Base-by-base conservation (phyloP, 2,113 vertebrate genomes). In the Empidonax traillii region DNA sequence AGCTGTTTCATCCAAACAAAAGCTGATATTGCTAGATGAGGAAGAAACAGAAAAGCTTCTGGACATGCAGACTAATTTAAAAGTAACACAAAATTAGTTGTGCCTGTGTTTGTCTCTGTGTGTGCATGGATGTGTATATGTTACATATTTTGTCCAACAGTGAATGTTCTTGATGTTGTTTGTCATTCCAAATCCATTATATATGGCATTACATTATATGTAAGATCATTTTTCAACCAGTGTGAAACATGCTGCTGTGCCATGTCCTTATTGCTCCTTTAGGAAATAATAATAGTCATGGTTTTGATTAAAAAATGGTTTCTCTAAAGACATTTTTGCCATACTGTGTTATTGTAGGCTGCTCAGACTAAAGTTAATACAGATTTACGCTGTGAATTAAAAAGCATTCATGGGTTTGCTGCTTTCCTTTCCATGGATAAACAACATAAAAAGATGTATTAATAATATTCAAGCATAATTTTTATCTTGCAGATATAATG, bases 11-110 rank as follows among this genome's bases (percentile, higher is more conserved):
- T 91, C 59, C 44, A 97, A 98, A 69, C 94, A 98, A 97, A 98
- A 85, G 44, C 97, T 98, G 55, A 96, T 98, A 51, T 52, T 97
- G 65, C 97, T 86, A 79, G 98, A 98, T 52, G 96, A 98, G 94
- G 98, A 98, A 52, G 98, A 99, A 84, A 96, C 98, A 5, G 97
- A 98, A 58, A 97, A 99, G 30, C 93, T 98, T 89, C 86, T 96
- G 87, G 94, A 98, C 23, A 93, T 88, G 24, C 96, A 98, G 69
- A 94, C 98, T 68, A 81, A 74, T 41, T 96, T 98, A 85, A 98
- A 99, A 98, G 99, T 99, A 61, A 87, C 28, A 23, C 47, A 19
- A 35, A 73, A 37, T 58, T 71, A 44, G n/a, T 4, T 63, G 56
- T 65, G 35, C 27, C 21, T n/a, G 1, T 39, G 6, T 68, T 3